Conservation (phyloP, 2,113 vertebrate genomes). For the Channa argus region DNA sequence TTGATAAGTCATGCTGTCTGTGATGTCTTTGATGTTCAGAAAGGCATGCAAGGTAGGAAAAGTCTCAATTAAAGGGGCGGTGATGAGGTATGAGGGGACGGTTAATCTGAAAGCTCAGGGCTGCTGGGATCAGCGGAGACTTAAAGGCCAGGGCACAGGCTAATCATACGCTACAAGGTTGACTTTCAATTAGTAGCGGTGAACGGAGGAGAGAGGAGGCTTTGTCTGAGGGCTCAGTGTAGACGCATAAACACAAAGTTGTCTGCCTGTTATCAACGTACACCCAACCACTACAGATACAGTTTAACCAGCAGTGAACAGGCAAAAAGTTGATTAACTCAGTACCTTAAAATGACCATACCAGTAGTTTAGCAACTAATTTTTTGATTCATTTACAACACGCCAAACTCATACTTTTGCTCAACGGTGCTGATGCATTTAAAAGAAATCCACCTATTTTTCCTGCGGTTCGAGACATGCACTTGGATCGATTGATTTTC, state of each 20-base stretch:
- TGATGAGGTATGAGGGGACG: conserved; percentile 38
- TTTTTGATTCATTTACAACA: neutral
- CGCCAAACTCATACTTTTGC: no score
- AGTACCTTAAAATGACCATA: neutral
- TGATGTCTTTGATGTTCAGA: conserved; percentile 73
- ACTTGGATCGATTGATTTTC: no score
- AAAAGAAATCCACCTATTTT: no score
- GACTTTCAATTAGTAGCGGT: conserved; percentile 66
- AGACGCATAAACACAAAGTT: conserved; percentile 48
- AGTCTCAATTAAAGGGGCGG: conserved; percentile 72
- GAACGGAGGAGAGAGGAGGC: conserved; percentile 51
- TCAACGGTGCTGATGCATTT: no score
- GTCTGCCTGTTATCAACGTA: conserved; percentile 16
- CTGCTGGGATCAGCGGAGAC: conserved; percentile 58
- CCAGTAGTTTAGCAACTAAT: neutral
- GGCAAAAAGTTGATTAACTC: neutral
- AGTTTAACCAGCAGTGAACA: conserved; percentile 17
- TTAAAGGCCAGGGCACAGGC: conserved; percentile 57
- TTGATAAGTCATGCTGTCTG: conserved; percentile 59
- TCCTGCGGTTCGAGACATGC: no score
- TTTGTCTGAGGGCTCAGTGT: conserved; percentile 46
- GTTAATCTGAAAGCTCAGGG: conserved; percentile 60
- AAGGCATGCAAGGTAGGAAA: conserved; percentile 70
- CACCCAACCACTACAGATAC: conserved; percentile 5
- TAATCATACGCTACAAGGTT: conserved; percentile 62